Evolutionary conservation across 35 echinoderm and acorn worm species (phyloP), one percentile per base, ranked within the genome.

Genomic region (Amphiura filiformis): DNA sequence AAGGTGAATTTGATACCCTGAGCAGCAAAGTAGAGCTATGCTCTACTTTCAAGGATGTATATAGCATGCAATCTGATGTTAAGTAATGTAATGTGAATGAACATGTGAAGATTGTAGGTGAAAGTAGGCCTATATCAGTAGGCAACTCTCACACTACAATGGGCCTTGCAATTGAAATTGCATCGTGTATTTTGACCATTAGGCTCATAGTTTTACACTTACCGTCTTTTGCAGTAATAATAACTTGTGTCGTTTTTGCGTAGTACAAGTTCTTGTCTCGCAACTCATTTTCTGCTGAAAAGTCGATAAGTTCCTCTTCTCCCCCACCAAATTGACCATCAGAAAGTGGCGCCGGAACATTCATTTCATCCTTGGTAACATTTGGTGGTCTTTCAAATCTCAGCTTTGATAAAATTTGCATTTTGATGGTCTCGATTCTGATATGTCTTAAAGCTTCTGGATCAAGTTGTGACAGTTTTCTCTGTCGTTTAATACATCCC

Each of bases 201-300:
- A n/a, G n/a, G n/a, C n/a, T n/a, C n/a, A n/a, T n/a, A n/a, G n/a
- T n/a, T n/a, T n/a, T n/a, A n/a, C 4, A 70, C 82, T 82, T 75
- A 94, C 93, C 93, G 82, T 78, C 77, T 87, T 94, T 84, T 22
- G 93, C 41, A n/a, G 88, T 81, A 18, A 94, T 83, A 32, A 94
- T 94, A 56, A 90, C 88, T 76, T 89, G 82, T 2, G 88, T 90
- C 31, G 88, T 90, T 56, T 94, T 90, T n/a, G 82, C 87, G 44
- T 94, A 94, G 79, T 90, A 90, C 39, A 86, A 75, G 18, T 94
- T 77, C 34, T 65, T 38, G 1, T 70, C 83, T 11, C 64, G 35
- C 0, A 70, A 28, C 35, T 85, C 83, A 61, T 70, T 61, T 26
- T 83, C 81, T 47, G 40, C 38, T 47, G 39, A 83, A 20, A 15